A percentile compares a stretch with the other conserved stretches of the same genome.
These are phyloP conservation scores for Montifringilla adamsi DNA, from an alignment of 2,113 vertebrate genomes.

Conservation along the genomic window DNA sequence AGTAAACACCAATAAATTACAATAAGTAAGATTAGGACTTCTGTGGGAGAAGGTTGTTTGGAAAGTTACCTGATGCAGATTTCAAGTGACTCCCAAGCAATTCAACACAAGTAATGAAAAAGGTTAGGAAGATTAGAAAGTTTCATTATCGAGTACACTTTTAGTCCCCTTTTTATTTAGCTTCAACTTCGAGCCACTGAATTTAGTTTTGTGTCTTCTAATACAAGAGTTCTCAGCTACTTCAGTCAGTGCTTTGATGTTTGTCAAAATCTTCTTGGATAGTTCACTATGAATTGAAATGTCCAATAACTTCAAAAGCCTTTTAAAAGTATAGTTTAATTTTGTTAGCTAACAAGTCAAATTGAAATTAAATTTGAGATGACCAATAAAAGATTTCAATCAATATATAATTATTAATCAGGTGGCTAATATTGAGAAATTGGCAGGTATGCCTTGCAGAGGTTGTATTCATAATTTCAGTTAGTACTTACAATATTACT, in stretches of 20 bases:
- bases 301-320: neutral
- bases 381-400: neutral
- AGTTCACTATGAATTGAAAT: neutral
- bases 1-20: neutral
- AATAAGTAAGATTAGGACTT: neutral
- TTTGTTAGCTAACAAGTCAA: neutral
- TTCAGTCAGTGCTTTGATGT: neutral
- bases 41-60: neutral
- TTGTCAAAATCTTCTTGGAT: neutral
- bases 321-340: neutral
- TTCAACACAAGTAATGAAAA: neutral
- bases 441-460: neutral
- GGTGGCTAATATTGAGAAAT: neutral
- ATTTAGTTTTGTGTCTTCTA: neutral
- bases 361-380: neutral
- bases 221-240: accelerated
- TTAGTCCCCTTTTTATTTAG: neutral
- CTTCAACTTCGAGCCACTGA: neutral
- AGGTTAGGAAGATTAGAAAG: neutral
- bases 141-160: neutral
- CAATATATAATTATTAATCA: neutral
- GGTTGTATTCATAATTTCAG: neutral
- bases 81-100: neutral
- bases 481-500: neutral
- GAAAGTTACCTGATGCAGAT: neutral